Evolutionary conservation across 2,888 invertebrate genomes (phyloP).

Genomic region (Synanthedon formicaeformis): DNA sequence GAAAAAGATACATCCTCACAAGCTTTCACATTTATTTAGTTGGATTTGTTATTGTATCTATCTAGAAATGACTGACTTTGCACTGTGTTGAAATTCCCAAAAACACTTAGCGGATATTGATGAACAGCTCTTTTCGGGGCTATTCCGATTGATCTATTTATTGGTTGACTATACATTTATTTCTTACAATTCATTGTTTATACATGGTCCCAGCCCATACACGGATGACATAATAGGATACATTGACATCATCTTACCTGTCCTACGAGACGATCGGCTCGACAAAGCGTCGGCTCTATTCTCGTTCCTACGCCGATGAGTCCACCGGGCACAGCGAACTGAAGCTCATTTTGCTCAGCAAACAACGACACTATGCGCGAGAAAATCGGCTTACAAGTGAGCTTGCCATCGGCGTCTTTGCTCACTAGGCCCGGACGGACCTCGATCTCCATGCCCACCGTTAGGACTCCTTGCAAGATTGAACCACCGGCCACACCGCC

Average conservation of each 20-base stretch:
- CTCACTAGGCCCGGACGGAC: constrained; percentile 97
- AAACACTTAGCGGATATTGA: too few species aligned
- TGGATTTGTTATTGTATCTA: too few species aligned
- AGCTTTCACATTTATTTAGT: too few species aligned
- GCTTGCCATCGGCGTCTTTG: constrained; percentile 94
- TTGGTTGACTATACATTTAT: too few species aligned
- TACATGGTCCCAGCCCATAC: too few species aligned
- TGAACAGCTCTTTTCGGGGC: too few species aligned
- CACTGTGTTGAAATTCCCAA: too few species aligned
- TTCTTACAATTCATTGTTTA: too few species aligned
- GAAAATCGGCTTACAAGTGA: constrained; percentile 96
- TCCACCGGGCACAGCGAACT: constrained; percentile 99
- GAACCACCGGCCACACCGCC: constrained; percentile 99
- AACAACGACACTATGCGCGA: constrained; percentile 97
- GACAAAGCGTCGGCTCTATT: constrained; percentile 98
- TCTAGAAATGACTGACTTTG: too few species aligned
- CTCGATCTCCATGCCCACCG: constrained; percentile 99
- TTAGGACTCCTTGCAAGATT: constrained; percentile 94
- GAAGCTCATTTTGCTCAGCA: constrained; percentile 98
- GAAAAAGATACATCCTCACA: too few species aligned
- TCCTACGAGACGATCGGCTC: constrained; percentile 98
- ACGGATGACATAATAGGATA: too few species aligned
- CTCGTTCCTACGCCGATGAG: constrained; percentile 99
- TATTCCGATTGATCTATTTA: too few species aligned
- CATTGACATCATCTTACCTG: constrained; percentile 64